Evolutionary conservation across 2,113 vertebrate species (phyloP).

Genomic region (Hemibagrus wyckioides): DNA sequence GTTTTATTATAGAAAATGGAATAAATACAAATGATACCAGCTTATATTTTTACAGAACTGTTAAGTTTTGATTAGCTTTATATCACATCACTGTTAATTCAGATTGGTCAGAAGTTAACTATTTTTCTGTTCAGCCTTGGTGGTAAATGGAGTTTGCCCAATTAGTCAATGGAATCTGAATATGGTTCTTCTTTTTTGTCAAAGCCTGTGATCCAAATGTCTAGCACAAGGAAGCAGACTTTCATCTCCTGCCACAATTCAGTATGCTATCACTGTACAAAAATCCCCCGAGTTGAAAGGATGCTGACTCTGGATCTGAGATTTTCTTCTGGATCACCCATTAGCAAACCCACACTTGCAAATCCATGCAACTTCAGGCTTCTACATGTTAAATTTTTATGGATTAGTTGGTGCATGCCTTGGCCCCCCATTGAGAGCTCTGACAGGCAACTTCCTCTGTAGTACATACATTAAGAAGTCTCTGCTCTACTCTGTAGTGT

Average conservation of each 20-base stretch:
- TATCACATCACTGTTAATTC: not conserved
- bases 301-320: not conserved
- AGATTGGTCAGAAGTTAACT: not conserved
- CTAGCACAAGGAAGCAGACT: not conserved
- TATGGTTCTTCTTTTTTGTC: not conserved
- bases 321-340: not conserved
- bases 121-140: not conserved
- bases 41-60: not conserved
- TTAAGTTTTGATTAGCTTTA: not conserved
- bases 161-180: not conserved
- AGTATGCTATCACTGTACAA: not conserved
- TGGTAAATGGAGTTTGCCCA: not conserved
- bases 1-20: not conserved
- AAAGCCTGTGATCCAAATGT: not conserved
- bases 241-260: not conserved
- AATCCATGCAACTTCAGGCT: not conserved
- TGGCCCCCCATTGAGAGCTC: not conserved
- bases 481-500: not conserved
- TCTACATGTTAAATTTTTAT: conserved; percentile 12
- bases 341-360: not conserved
- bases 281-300: not conserved
- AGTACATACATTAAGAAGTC: conserved; percentile 16
- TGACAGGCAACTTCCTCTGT: conserved; percentile 24
- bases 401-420: not conserved
- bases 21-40: not conserved